Evolutionary conservation across 2,797 vertebrate species (phyloP).

Genomic region (Myotis vivesi): DNA sequence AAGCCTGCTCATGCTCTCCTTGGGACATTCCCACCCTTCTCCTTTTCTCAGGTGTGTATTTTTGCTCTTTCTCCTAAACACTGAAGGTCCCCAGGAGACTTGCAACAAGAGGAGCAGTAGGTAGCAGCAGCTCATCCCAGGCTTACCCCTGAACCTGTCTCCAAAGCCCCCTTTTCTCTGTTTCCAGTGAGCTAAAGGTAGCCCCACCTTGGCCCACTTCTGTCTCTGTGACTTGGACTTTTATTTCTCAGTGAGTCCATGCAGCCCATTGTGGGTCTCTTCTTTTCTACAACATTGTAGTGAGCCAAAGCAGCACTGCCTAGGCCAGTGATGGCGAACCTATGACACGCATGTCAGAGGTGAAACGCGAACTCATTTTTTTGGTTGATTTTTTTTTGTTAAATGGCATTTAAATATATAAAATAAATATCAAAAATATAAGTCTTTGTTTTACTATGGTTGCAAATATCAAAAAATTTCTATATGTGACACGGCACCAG

Average conservation of each 20-base stretch:
- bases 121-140: not conserved
- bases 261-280: not conserved
- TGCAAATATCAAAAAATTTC: too few relatives aligned
- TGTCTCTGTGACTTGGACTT: not conserved
- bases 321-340: too few relatives aligned
- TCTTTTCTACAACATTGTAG: not conserved
- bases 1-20: not conserved
- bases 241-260: not conserved
- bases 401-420: too few relatives aligned
- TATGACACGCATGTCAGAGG: too few relatives aligned
- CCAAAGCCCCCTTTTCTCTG: not conserved
- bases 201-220: not conserved
- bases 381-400: too few relatives aligned
- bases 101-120: not conserved
- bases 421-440: too few relatives aligned
- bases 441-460: too few relatives aligned
- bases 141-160: not conserved
- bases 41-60: not conserved
- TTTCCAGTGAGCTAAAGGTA: not conserved
- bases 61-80: not conserved
- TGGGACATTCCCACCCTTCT: not conserved
- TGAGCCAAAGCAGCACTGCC: not conserved
- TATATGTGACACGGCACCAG: too few relatives aligned
- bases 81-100: not conserved
- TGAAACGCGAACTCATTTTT: too few relatives aligned